Evolutionary conservation across 2,113 vertebrate species (phyloP).

Genomic region (Bucco capensis): DNA sequence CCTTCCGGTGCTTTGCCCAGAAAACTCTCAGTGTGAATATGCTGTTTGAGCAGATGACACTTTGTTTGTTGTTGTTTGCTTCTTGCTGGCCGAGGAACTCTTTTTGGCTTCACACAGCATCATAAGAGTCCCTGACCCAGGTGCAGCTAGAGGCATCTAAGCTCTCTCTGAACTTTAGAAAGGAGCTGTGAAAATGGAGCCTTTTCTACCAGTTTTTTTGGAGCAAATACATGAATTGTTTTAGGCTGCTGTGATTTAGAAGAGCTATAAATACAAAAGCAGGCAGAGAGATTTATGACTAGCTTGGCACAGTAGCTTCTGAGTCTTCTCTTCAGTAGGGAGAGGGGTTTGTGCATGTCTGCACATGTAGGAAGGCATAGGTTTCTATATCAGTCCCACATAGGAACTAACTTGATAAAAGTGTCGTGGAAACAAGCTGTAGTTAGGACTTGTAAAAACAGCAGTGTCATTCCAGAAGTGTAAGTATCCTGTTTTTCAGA

Average conservation of each 20-base stretch:
- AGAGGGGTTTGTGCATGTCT: fast-evolving
- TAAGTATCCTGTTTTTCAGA: constrained; percentile 47
- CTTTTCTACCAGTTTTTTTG: too few relatives aligned
- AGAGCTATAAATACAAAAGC: not conserved
- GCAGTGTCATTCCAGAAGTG: constrained; percentile 13
- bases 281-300: not conserved
- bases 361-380: not conserved
- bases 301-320: not conserved
- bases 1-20: not conserved
- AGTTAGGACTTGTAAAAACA: not conserved
- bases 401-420: not conserved
- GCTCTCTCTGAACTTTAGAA: not conserved
- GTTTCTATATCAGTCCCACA: not conserved
- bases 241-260: not conserved
- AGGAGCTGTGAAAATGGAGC: not conserved
- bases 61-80: not conserved
- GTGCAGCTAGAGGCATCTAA: not conserved
- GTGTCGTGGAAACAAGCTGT: not conserved
- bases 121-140: not conserved
- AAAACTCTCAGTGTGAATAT: not conserved
- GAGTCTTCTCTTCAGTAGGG: not conserved
- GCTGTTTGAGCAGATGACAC: not conserved
- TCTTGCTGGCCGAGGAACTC: not conserved
- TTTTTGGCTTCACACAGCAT: not conserved
- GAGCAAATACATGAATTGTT: too few relatives aligned